Base-by-base conservation (phyloP, 2,888 invertebrate species). In the Lochmaea crataegi region DNA sequence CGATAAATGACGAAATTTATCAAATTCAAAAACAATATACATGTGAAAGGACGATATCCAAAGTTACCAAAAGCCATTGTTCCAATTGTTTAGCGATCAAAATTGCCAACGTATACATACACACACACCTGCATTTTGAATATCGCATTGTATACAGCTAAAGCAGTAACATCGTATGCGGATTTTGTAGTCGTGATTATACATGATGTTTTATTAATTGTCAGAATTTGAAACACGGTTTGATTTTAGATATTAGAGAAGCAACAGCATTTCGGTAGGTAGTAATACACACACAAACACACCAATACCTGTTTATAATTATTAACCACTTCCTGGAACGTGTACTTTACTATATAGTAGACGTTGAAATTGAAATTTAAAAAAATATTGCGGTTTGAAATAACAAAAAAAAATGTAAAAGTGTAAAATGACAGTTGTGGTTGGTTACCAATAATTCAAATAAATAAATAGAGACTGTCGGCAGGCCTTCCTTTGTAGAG, bases 171-270 rank as follows among this genome's bases (percentile, higher is more conserved):
- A 18, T 53, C 18, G 53, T 10, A 53, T 53, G 53, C 16, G 53
- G 53, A 53, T 53, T 53, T 53, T 53, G 53, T 53, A 53, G 10
- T 18, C 16, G 14, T 48, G 53, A 53, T 53, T 53, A 16, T 53
- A 53, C 53, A 18, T 3, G 53, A 53, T 53, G 53, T 53, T 53
- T 53, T 53, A 53, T 53, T 18, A 53, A 53, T 53, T 53, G 53
- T 53, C 53, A 53, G 53, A 53, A 53, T 53, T 53, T 53, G 53
- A 18, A 53, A 53, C 53, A 53, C 53, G 18, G 18, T 10, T n/a
- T 48, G 48, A 48, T 48, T 48, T n/a, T 48, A 18, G 18, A 53
- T 53, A 53, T 16, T 6, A 53, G 16, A 18, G 16, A 53, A 53
- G 9, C 53, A 53, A 18, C 53, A 53, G 53, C 7, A 53, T 53